A percentile compares a stretch with the other conserved stretches of the same genome.
phyloP scores from a whole-genome alignment of 2,888 invertebrate genomes.

The Leucania comma region DNA sequence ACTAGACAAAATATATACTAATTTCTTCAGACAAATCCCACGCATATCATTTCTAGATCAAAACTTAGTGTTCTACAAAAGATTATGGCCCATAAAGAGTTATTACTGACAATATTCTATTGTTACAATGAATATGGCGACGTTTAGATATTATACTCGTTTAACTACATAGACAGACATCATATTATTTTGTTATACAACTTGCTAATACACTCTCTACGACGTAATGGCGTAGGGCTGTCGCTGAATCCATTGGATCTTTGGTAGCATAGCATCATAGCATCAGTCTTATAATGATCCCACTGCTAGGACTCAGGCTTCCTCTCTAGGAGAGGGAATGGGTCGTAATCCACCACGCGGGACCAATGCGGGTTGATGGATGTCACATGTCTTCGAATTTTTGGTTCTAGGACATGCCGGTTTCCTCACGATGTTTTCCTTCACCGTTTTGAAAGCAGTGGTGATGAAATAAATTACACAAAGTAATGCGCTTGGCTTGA shows the following conservation, averaged over 20 bases:
- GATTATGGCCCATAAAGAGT: constrained; percentile 36
- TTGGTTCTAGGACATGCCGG: no score
- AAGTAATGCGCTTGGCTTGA: no score
- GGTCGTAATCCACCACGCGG: no score
- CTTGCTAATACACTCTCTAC: constrained; percentile 52
- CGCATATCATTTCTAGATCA: constrained; percentile 31
- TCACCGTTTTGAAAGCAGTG: no score
- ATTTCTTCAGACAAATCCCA: constrained; percentile 34
- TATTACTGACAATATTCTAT: constrained; percentile 51
- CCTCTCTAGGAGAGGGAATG: no score
- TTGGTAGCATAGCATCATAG: no score
- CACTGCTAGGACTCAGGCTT: no score
- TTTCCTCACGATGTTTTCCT: no score
- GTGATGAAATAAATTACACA: no score
- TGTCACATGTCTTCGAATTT: no score
- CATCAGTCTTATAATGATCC: no score
- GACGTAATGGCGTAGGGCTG: constrained; percentile 54
- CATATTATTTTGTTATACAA: constrained; percentile 63
- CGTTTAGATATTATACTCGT: constrained; percentile 42
- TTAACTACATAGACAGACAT: constrained; percentile 42
- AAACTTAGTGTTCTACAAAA: constrained; percentile 26
- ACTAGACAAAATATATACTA: constrained; percentile 26
- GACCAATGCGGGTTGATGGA: no score
- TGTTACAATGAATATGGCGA: constrained; percentile 52
- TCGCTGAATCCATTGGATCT: not conserved